These are phyloP conservation scores for Drosophila buzzatii DNA, from an alignment of 2,888 invertebrate genomes.

Conservation along the genomic window DNA sequence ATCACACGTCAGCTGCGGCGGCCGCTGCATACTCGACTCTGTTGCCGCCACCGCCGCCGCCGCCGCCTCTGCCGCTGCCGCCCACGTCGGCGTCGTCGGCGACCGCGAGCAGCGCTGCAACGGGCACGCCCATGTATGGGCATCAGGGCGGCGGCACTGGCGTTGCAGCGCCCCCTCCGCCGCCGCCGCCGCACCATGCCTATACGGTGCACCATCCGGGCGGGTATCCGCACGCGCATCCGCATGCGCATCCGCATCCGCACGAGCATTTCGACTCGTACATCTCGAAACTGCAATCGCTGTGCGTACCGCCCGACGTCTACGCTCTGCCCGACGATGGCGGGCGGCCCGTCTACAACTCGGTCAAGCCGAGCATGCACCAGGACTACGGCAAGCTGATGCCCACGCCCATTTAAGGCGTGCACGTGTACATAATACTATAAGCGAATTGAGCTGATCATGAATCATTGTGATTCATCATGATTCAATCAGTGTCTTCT, in stretches of 20 bases:
- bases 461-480: slow-evolving; percentile 1
- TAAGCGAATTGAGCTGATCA: background rate
- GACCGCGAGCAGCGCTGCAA: background rate
- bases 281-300: slow-evolving; percentile 95
- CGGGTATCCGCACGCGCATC: slow-evolving; percentile 79
- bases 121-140: slow-evolving; percentile 38
- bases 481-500: background rate
- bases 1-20: slow-evolving; percentile 45
- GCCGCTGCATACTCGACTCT: slow-evolving; percentile 63
- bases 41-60: slow-evolving; percentile 62
- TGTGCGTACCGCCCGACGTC: slow-evolving; percentile 92
- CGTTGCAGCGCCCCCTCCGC: slow-evolving; percentile 67
- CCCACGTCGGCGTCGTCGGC: slow-evolving; percentile 6
- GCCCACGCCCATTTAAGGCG: slow-evolving; percentile 93
- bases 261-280: slow-evolving; percentile 97
- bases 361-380: slow-evolving; percentile 93
- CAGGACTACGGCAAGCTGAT: slow-evolving; percentile 94
- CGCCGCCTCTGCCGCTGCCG: slow-evolving; percentile 47
- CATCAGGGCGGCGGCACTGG: slow-evolving; percentile 52
- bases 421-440: slow-evolving; percentile 15
- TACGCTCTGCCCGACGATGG: slow-evolving; percentile 92
- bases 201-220: slow-evolving; percentile 83
- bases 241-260: slow-evolving; percentile 88
- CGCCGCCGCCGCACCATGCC: slow-evolving; percentile 80
- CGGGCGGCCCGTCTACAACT: slow-evolving; percentile 94